phyloP scores from a whole-genome alignment of 2,888 invertebrate genomes.

The Pyralis farinalis region DNA sequence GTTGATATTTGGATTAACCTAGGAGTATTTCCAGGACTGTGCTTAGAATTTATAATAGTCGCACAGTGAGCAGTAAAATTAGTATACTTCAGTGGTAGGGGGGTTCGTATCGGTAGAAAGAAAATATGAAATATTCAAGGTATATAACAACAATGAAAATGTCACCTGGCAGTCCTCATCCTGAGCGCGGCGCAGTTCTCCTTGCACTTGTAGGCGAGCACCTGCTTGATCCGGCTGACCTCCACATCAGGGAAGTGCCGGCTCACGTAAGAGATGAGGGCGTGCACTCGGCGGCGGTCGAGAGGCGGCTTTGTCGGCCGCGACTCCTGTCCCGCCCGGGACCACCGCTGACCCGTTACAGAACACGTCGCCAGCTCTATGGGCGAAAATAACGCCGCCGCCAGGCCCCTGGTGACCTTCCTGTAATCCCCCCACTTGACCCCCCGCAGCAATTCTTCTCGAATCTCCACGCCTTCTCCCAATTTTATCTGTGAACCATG shows the following conservation, averaged over 20 bases:
- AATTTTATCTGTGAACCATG: slow-evolving; percentile 82
- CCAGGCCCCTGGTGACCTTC: slow-evolving; percentile 86
- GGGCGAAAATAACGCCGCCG: slow-evolving; percentile 87
- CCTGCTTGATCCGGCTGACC: slow-evolving; percentile 88
- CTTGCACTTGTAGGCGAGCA: slow-evolving; percentile 89
- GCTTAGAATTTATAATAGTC: too few species aligned
- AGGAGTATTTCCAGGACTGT: too few species aligned
- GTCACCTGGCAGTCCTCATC: slow-evolving; percentile 86
- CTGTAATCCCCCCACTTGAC: slow-evolving; percentile 89
- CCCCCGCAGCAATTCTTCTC: slow-evolving; percentile 85
- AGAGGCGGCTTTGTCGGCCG: slow-evolving; percentile 88
- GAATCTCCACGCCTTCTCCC: slow-evolving; percentile 87
- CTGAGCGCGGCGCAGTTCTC: slow-evolving; percentile 88
- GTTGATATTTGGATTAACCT: too few species aligned
- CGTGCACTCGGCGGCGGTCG: slow-evolving; percentile 86
- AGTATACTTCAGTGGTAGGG: too few species aligned
- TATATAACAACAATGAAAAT: slow-evolving; percentile 12
- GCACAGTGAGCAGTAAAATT: too few species aligned
- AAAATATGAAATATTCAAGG: too few species aligned
- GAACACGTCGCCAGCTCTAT: slow-evolving; percentile 88
- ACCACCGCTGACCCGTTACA: slow-evolving; percentile 89
- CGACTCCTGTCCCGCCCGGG: slow-evolving; percentile 86
- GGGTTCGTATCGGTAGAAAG: too few species aligned
- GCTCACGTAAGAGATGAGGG: slow-evolving; percentile 88
- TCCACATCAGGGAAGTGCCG: slow-evolving; percentile 87